phyloP scores from a whole-genome alignment of 2,797 vertebrate genomes.

The Nyctalus aviator region DNA sequence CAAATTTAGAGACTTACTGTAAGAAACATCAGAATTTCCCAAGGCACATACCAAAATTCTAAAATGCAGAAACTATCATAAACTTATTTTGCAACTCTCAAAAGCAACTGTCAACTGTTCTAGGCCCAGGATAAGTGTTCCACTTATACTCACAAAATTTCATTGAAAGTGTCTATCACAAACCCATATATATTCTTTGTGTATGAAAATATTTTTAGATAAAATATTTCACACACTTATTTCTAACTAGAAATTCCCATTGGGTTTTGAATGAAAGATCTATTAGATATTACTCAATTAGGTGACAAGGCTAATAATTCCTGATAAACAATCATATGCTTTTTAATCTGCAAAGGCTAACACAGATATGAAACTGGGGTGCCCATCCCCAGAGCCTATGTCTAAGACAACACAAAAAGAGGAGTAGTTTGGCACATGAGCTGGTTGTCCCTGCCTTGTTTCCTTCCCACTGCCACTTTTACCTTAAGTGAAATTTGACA shows the following conservation, averaged over 20 bases:
- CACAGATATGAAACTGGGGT: constrained; percentile 17
- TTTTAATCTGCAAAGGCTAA: constrained; percentile 53
- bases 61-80: not conserved
- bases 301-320: constrained; percentile 26
- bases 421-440: not conserved
- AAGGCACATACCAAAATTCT: constrained; percentile 38
- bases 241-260: constrained; percentile 44
- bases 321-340: constrained; percentile 53
- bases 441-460: not conserved
- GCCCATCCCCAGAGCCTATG: not conserved
- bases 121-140: not conserved
- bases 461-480: not conserved
- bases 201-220: constrained; percentile 18
- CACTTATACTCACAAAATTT: not conserved
- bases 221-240: not conserved
- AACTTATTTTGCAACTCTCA: constrained; percentile 16
- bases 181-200: not conserved
- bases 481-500: constrained; percentile 15
- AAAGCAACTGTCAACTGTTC: not conserved
- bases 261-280: constrained; percentile 53
- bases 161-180: not conserved
- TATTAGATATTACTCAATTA: constrained; percentile 47
- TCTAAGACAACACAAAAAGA: not conserved
- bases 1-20: not conserved
- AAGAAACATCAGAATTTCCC: constrained; percentile 17